Conservation (phyloP, 92 coral and sea anemone genomes). For the Umimayanthus kanabou region DNA sequence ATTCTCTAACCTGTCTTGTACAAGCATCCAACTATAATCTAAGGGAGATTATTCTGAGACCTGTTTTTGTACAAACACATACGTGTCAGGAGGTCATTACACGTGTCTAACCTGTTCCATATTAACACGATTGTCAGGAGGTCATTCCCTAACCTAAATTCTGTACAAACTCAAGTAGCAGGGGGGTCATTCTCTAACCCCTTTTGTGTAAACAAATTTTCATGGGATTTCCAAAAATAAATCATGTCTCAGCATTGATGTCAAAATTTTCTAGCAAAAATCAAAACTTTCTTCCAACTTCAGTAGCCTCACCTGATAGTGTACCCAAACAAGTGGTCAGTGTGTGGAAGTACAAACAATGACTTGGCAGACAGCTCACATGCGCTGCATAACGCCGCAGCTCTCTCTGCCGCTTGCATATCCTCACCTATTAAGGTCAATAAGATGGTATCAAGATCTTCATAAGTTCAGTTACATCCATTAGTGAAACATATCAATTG, state of each 20-base stretch:
- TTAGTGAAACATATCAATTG: no score
- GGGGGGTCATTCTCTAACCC: neutral
- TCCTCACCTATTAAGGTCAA: conserved; percentile 49
- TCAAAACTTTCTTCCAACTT: no score
- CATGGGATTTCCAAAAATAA: no score
- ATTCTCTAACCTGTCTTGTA: neutral
- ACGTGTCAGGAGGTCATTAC: no score
- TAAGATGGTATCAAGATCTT: no score
- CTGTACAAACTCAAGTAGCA: neutral
- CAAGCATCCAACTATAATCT: no score
- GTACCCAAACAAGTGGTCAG: conserved; percentile 92
- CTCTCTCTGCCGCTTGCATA: conserved; percentile 93
- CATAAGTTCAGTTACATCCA: neutral
- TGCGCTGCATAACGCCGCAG: conserved; percentile 93
- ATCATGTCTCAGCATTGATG: no score
- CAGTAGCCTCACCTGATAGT: conserved; percentile 75
- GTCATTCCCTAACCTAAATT: neutral
- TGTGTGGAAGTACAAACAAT: conserved; percentile 88
- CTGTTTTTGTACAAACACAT: neutral
- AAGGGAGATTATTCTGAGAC: neutral
- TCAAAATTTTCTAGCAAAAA: no score
- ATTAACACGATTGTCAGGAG: no score
- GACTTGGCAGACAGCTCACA: conserved; percentile 99
- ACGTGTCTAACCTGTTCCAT: no score
- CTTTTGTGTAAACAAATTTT: no score